Conservation (phyloP, 2,888 invertebrate species). For the Melanargia galathea region DNA sequence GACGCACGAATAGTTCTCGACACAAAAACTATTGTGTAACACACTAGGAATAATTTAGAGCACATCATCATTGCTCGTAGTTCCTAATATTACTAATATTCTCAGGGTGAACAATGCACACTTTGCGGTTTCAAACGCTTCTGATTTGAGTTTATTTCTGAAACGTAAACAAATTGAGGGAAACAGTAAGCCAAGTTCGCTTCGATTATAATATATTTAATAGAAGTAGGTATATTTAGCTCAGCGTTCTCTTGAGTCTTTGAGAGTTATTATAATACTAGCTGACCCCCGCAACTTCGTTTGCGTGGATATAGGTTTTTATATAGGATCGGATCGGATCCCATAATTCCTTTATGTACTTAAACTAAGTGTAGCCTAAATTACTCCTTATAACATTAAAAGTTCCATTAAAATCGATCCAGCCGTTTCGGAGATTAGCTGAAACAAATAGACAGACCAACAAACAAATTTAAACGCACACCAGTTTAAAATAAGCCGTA, state of each 20-base stretch:
- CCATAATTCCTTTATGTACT: no score
- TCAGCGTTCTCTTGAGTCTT: neutral
- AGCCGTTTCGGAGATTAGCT: no score
- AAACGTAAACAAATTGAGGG: slow-evolving; percentile 10
- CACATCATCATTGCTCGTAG: neutral
- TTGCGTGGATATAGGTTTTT: no score
- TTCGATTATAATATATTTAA: neutral
- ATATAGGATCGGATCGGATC: no score
- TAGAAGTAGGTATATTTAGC: neutral
- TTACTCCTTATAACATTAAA: no score
- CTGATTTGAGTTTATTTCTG: neutral
- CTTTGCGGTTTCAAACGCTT: slow-evolving; percentile 2
- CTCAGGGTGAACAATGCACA: neutral
- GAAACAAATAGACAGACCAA: no score
- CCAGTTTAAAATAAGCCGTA: no score
- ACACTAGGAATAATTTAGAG: slow-evolving; percentile 5
- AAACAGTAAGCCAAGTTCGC: slow-evolving; percentile 5
- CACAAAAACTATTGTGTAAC: neutral
- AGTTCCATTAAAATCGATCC: no score
- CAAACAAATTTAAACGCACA: no score
- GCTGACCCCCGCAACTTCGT: neutral
- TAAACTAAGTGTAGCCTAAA: no score
- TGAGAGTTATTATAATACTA: neutral
- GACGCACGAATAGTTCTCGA: slow-evolving; percentile 11
- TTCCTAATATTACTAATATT: neutral